phyloP scores from a whole-genome alignment of 2,113 vertebrate genomes.

The Agapornis roseicollis region DNA sequence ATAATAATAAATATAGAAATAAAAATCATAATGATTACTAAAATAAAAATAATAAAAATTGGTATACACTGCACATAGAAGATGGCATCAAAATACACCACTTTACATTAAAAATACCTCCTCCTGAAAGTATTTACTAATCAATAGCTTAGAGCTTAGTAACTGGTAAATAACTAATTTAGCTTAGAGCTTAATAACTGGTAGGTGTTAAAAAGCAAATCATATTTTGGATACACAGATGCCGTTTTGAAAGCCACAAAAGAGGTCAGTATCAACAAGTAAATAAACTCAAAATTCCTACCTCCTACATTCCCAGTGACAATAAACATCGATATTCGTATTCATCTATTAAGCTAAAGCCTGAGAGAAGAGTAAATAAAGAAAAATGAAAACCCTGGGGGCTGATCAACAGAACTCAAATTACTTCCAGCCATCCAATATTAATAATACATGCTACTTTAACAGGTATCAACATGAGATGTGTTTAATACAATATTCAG shows the following conservation, averaged over 20 bases:
- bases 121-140: not conserved
- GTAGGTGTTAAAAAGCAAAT: not conserved
- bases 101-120: not conserved
- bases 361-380: not conserved
- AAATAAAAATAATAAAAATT: not conserved
- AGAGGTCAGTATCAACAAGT: not conserved
- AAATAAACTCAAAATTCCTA: not conserved
- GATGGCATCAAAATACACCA: not conserved
- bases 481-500: not conserved
- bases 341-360: not conserved
- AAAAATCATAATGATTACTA: not conserved
- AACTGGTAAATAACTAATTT: not conserved
- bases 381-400: not conserved
- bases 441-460: not conserved
- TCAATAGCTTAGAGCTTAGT: not conserved
- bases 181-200: not conserved
- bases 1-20: not conserved
- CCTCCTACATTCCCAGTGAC: not conserved
- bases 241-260: not conserved
- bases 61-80: not conserved
- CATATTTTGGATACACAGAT: not conserved
- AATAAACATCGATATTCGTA: not conserved
- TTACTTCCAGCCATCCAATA: not conserved
- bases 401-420: not conserved
- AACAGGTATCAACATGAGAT: not conserved